These are phyloP conservation scores for Eucera pruinosa DNA, from an alignment of 2,888 invertebrate species.

Conservation along the genomic window DNA sequence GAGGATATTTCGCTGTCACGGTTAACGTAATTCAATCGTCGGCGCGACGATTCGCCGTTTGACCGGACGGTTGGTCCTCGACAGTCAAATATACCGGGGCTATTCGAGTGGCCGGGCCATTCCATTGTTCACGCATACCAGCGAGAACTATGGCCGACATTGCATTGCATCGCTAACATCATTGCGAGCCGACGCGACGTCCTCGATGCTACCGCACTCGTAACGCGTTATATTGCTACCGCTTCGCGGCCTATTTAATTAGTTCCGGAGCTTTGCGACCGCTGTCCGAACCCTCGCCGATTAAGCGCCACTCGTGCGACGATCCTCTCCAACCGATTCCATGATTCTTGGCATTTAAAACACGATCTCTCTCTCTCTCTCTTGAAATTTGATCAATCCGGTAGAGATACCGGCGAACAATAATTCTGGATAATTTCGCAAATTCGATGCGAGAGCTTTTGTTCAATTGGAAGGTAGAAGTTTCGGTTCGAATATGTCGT, in stretches of 20 bases:
- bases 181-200: constrained; percentile 34
- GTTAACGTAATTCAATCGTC: constrained; percentile 59
- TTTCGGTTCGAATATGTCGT: too few relatives aligned
- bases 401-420: background rate
- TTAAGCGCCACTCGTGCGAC: constrained; percentile 36
- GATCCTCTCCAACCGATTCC: background rate
- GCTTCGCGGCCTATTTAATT: constrained; percentile 70
- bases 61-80: constrained; percentile 17
- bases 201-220: constrained; percentile 27
- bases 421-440: background rate
- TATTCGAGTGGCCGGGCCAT: constrained; percentile 46
- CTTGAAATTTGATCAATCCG: background rate
- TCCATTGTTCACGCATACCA: constrained; percentile 37
- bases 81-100: constrained; percentile 53
- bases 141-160: constrained; percentile 27
- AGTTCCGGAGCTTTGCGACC: constrained; percentile 67
- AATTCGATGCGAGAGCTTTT: too few relatives aligned
- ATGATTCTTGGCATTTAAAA: constrained; percentile 16
- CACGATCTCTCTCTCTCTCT: constrained; percentile 11
- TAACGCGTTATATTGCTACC: constrained; percentile 64
- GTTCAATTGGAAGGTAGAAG: too few relatives aligned
- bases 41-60: constrained; percentile 47
- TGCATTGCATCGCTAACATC: constrained; percentile 37
- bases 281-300: constrained; percentile 19
- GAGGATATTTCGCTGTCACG: constrained; percentile 52